phyloP scores from a whole-genome alignment of 2,888 invertebrate genomes.

The Cactoblastis cactorum region DNA sequence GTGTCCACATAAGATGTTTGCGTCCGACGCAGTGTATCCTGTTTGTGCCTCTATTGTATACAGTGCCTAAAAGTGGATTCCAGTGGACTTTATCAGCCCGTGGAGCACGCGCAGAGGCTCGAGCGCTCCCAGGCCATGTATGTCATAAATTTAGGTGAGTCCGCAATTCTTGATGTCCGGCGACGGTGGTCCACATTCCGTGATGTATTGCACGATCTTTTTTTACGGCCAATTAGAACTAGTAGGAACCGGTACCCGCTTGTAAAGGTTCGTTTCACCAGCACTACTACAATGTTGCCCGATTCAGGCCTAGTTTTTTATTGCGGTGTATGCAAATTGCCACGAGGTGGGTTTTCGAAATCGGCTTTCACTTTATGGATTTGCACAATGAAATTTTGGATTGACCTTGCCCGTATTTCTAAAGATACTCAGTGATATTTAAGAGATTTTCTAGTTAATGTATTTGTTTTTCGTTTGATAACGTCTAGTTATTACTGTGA shows the following conservation, averaged over 20 bases:
- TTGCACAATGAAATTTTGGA: constrained; percentile 19
- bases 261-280: constrained; percentile 34
- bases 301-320: constrained; percentile 43
- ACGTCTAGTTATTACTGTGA: not conserved
- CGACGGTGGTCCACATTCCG: constrained; percentile 51
- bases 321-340: constrained; percentile 37
- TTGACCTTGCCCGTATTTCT: constrained; percentile 21
- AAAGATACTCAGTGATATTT: not conserved
- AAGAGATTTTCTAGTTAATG: not conserved
- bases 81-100: constrained; percentile 73
- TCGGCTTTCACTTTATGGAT: constrained; percentile 47
- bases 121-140: constrained; percentile 79
- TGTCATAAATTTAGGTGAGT: constrained; percentile 79
- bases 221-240: constrained; percentile 57
- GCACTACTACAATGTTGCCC: constrained; percentile 24
- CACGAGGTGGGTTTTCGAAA: constrained; percentile 40
- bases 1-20: constrained; percentile 70
- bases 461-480: not conserved
- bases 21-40: constrained; percentile 62
- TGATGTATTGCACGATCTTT: constrained; percentile 34
- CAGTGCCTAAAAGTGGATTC: constrained; percentile 74
- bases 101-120: constrained; percentile 74
- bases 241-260: constrained; percentile 60
- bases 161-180: constrained; percentile 51
- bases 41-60: constrained; percentile 60